Percentiles rank a stretch among this genome's conserved stretches.
Evolutionary conservation across 2,797 vertebrate species (phyloP).

Genomic region (Schizopygopsis pylzovi): DNA sequence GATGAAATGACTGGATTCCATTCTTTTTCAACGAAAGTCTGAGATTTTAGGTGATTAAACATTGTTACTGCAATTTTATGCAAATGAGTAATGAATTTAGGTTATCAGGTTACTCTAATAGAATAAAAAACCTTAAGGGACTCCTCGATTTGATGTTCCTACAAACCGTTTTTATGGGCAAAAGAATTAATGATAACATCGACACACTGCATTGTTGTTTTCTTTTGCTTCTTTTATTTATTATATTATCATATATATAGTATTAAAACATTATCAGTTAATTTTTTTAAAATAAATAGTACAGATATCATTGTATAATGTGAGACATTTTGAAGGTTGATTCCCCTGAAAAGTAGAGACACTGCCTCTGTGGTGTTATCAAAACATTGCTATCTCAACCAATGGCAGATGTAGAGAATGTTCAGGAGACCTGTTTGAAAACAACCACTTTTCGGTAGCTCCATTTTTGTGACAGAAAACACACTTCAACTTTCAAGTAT

Average conservation of each 20-base stretch:
- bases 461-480: background rate
- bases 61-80: background rate
- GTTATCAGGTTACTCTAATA: background rate
- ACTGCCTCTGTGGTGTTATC: background rate
- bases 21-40: background rate
- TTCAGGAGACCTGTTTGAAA: constrained; percentile 1
- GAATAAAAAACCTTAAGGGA: background rate
- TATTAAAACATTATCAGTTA: background rate
- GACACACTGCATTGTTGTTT: background rate
- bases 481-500: background rate
- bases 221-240: background rate
- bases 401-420: background rate
- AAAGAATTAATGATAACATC: background rate
- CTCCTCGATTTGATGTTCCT: background rate
- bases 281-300: background rate
- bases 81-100: background rate
- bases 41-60: background rate
- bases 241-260: background rate
- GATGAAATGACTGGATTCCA: background rate
- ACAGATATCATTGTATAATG: background rate
- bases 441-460: background rate
- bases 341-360: background rate
- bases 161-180: background rate
- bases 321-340: background rate
- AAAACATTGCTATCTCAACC: background rate